A percentile compares a stretch with the other conserved stretches of the same genome.
Conservation (phyloP, 2,113 vertebrate species). For the Sigmodon hispidus region DNA sequence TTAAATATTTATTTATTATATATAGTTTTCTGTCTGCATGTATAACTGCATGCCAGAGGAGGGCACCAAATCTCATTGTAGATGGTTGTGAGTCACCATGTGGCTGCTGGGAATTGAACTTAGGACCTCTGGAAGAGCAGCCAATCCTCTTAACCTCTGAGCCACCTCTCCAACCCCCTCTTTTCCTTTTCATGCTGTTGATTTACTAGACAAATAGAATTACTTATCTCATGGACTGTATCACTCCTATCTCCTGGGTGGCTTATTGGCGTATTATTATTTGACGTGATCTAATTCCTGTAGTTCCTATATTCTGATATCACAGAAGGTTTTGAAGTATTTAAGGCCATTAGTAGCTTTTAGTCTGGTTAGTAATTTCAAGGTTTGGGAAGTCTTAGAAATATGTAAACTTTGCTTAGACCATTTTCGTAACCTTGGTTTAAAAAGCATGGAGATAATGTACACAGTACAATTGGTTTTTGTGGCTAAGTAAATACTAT, state of each 20-base stretch:
- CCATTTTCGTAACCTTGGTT: conserved; percentile 10
- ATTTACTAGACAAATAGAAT: conserved; percentile 39
- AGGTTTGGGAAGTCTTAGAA: conserved; percentile 51
- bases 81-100: no score
- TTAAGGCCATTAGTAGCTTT: conserved; percentile 37
- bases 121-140: no score
- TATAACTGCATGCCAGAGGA: no score
- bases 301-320: neutral
- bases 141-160: no score
- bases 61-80: no score
- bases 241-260: neutral
- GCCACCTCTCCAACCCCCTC: no score
- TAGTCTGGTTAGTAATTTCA: conserved; percentile 2
- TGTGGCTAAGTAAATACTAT: neutral
- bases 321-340: conserved; percentile 16
- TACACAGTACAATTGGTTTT: neutral
- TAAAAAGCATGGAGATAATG: conserved; percentile 28
- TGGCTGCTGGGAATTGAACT: no score
- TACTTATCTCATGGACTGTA: neutral
- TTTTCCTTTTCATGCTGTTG: neutral
- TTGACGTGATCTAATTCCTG: conserved; percentile 9
- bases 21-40: no score
- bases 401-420: neutral
- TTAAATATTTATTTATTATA: no score
- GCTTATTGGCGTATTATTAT: neutral